Base-by-base conservation (phyloP, 2,797 vertebrate species). In the Sphenodon punctatus region DNA sequence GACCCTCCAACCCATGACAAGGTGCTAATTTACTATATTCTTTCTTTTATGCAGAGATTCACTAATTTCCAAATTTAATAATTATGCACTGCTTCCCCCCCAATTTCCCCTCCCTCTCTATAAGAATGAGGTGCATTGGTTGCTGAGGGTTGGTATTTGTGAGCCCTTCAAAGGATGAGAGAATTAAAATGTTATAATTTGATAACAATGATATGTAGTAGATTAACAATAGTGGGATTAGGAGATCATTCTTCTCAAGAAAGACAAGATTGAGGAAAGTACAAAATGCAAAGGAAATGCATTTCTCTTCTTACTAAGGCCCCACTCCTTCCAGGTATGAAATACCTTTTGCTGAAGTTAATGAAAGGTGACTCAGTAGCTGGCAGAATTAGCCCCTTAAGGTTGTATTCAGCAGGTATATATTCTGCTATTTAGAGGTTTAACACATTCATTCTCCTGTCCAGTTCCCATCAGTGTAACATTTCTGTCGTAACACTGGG, bases 11-110 rank as follows among this genome's bases (percentile, higher is more conserved):
- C n/a, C n/a, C n/a, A n/a, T n/a, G n/a, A n/a, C n/a, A n/a, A n/a
- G n/a, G n/a, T 91, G 74, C 49, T 86, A 88, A 91, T 91, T 88
- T 79, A 89, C 11, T 13, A 34, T 36, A 67, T 90, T 89, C 90
- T 92, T 87, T 74, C 81, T 81, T 89, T 88, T 58, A n/a, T n/a
- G n/a, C n/a, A n/a, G n/a, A n/a, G n/a, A n/a, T n/a, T n/a, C n/a
- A n/a, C n/a, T n/a, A n/a, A n/a, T n/a, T n/a, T n/a, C n/a, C n/a
- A n/a, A n/a, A n/a, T n/a, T n/a, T n/a, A n/a, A n/a, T n/a, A n/a
- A n/a, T n/a, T 83, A 86, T 91, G 91, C 89, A 89, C 84, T 92
- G 92, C 90, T 78, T 91, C 83, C 89, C 71, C 63, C 41, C 48
- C 25, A 2, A 72, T 87, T 91, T 92, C 83, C 68, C 55, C 51